These are phyloP conservation scores for Xenotilapia leptura DNA, from an alignment of 2,113 vertebrate species.

Conservation along the genomic window DNA sequence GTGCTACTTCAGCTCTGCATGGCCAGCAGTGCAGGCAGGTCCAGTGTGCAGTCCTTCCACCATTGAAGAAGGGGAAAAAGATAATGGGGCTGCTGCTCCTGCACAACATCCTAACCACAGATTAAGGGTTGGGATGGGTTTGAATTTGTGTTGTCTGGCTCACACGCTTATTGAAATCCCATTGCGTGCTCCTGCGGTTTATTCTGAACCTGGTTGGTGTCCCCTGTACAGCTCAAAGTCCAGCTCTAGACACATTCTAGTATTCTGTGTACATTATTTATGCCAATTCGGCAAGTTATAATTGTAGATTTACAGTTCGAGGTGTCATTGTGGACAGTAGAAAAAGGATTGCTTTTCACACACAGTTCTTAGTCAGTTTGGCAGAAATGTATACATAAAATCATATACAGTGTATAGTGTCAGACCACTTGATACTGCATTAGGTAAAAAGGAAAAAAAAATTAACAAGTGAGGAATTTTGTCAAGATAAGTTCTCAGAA, in stretches of 20 bases:
- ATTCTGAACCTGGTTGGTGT: neutral
- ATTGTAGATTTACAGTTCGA: neutral
- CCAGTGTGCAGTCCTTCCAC: neutral
- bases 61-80: neutral
- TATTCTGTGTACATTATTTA: neutral
- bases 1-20: neutral
- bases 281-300: neutral
- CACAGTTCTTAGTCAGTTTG: neutral
- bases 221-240: neutral
- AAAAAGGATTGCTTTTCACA: neutral
- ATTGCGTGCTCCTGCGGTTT: neutral
- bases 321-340: neutral
- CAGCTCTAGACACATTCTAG: neutral
- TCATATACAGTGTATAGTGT: neutral
- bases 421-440: neutral
- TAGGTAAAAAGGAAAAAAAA: neutral
- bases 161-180: neutral
- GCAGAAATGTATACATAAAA: neutral
- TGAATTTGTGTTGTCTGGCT: neutral
- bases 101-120: neutral
- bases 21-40: neutral
- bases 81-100: neutral
- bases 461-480: neutral
- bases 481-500: neutral
- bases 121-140: neutral